Percentiles rank a stretch among this genome's conserved stretches.
These are phyloP conservation scores for Pollenia griseotomentosa DNA, from an alignment of 2,888 invertebrate species.

Conservation along the genomic window DNA sequence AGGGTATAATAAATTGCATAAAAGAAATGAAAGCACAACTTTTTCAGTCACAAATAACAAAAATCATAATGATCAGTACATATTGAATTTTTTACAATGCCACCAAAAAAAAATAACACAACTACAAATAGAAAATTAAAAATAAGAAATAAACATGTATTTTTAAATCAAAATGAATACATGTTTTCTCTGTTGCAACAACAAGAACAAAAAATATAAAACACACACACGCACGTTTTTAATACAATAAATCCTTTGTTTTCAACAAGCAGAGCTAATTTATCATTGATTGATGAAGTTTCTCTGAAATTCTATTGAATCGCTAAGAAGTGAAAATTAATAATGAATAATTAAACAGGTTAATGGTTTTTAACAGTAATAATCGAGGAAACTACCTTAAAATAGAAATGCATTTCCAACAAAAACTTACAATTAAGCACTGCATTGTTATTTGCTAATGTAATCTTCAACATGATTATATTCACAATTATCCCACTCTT, in stretches of 20 bases:
- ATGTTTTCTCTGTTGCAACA: background rate
- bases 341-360: no score
- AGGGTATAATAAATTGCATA: no score
- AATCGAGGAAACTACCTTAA: no score
- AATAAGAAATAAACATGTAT: background rate
- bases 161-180: background rate
- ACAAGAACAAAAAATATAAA: background rate
- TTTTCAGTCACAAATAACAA: background rate
- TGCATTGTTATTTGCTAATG: no score
- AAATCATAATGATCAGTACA: conserved; percentile 5
- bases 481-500: no score
- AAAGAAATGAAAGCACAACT: background rate
- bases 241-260: no score
- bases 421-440: no score
- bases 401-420: no score
- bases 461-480: no score
- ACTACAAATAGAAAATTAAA: background rate
- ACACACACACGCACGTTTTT: no score
- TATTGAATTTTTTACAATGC: conserved; percentile 17
- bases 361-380: no score
- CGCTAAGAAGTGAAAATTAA: no score
- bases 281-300: conserved; percentile 68
- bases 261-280: conserved; percentile 38
- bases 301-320: background rate
- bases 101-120: background rate